Evolutionary conservation across 2,113 vertebrate species (phyloP).

Genomic region (Toxostoma redivivum): DNA sequence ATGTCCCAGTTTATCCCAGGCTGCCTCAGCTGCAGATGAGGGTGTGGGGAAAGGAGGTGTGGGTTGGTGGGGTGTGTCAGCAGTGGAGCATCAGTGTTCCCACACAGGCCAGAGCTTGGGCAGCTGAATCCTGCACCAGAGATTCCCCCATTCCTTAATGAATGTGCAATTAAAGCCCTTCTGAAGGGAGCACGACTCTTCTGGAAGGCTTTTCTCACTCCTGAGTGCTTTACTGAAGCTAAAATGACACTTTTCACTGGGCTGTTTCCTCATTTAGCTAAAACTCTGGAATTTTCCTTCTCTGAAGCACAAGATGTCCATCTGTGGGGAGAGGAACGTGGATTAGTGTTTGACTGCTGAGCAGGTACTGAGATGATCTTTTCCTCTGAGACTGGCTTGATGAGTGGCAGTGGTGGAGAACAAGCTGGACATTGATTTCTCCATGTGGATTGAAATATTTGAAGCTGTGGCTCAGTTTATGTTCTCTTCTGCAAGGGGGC

Average conservation of each 20-base stretch:
- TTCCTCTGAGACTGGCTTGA: background rate
- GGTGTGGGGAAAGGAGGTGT: accelerated
- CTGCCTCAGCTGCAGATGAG: accelerated
- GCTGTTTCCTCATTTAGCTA: background rate
- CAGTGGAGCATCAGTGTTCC: background rate
- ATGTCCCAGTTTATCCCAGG: background rate
- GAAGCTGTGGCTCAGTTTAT: background rate
- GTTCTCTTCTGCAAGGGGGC: no score
- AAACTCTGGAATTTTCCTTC: background rate
- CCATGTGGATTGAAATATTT: background rate
- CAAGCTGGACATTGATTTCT: background rate
- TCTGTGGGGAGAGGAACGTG: background rate
- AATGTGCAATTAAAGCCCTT: background rate
- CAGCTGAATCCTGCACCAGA: background rate
- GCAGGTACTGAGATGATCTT: accelerated
- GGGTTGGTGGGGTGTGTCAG: background rate
- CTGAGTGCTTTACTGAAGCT: background rate
- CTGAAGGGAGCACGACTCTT: background rate
- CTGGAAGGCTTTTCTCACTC: background rate
- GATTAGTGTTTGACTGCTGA: background rate
- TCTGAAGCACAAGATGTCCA: accelerated
- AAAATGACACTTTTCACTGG: background rate
- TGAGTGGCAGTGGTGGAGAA: background rate
- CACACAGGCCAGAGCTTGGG: no score
- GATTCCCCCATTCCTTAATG: accelerated